A percentile compares a stretch with the other conserved stretches of the same genome.
Evolutionary conservation across 1,140 invertebrate species (phyloP).

Genomic region (Caenorhabditis latens): DNA sequence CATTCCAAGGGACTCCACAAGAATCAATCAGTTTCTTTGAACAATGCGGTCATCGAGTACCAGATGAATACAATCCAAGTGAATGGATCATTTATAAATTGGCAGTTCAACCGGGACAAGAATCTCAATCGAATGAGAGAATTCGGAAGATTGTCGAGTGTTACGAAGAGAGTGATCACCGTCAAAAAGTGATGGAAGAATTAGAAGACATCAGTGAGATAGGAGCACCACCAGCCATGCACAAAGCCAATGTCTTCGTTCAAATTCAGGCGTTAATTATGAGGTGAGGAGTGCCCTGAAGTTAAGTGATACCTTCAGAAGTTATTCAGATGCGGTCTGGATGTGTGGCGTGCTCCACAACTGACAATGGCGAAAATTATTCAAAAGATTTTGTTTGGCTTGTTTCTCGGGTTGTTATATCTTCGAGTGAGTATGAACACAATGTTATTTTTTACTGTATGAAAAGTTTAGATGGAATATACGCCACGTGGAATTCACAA

Average conservation of each 20-base stretch:
- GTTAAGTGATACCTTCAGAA: background rate
- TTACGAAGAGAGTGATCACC: slow-evolving; percentile 68
- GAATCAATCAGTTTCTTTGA: slow-evolving; percentile 72
- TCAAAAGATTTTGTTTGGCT: slow-evolving; percentile 74
- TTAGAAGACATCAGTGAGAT: slow-evolving; percentile 56
- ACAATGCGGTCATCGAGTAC: slow-evolving; percentile 83
- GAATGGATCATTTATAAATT: slow-evolving; percentile 84
- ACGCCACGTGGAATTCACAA: slow-evolving; percentile 76
- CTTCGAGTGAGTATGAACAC: slow-evolving; percentile 71
- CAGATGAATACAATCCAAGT: slow-evolving; percentile 82
- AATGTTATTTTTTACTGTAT: background rate
- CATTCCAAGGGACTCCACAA: slow-evolving; percentile 74
- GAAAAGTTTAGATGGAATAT: no score
- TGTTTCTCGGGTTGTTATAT: slow-evolving; percentile 79
- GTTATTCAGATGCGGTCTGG: slow-evolving; percentile 70
- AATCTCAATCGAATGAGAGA: slow-evolving; percentile 73
- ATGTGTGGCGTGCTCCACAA: slow-evolving; percentile 74
- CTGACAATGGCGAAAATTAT: slow-evolving; percentile 74
- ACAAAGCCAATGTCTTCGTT: slow-evolving; percentile 61
- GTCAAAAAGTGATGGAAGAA: slow-evolving; percentile 58
- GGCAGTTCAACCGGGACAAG: slow-evolving; percentile 80
- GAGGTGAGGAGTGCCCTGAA: background rate
- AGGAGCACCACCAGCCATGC: slow-evolving; percentile 60
- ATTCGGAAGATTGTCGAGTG: slow-evolving; percentile 70
- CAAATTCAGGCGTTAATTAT: slow-evolving; percentile 66